Percentiles rank a stretch among this genome's conserved stretches.
Conservation (phyloP, 2,888 invertebrate genomes). For the Erpobdella octoculata region DNA sequence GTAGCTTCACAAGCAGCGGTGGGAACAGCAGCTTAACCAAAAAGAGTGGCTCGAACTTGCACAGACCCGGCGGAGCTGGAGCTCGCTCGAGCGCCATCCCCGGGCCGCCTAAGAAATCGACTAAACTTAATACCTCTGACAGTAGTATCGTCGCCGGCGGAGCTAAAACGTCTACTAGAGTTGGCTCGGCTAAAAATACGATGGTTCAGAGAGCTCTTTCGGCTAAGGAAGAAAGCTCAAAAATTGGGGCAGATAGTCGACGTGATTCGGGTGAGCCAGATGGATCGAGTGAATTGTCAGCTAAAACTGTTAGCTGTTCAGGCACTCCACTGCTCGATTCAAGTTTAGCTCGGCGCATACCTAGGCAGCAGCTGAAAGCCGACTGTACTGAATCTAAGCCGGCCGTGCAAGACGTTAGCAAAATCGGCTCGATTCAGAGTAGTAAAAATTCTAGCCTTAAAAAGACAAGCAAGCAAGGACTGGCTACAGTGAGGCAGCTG, state of each 20-base stretch:
- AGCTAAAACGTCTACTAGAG: not conserved
- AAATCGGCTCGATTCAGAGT: not conserved
- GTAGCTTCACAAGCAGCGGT: not conserved
- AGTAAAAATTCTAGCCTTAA: not conserved
- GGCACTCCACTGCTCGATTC: not conserved
- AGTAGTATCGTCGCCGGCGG: not conserved
- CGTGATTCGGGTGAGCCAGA: too few species aligned
- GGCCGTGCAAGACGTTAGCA: not conserved
- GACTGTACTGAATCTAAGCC: not conserved
- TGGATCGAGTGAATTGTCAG: not conserved
- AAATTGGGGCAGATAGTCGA: not conserved
- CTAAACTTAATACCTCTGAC: constrained; percentile 3
- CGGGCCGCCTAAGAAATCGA: constrained; percentile 1
- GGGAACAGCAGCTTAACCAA: not conserved
- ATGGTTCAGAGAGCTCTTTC: constrained; percentile 6
- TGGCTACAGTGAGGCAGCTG: not conserved
- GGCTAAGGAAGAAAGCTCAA: constrained; percentile 12
- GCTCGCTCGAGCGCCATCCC: not conserved
- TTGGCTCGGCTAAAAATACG: not conserved
- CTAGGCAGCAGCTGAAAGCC: not conserved
- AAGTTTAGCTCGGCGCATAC: not conserved
- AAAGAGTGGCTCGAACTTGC: not conserved
- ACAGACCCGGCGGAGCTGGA: not conserved
- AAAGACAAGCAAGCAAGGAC: not conserved
- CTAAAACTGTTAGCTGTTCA: not conserved